These are phyloP conservation scores for Agrilus cyanescens DNA, from an alignment of 2,888 invertebrate genomes.

Conservation along the genomic window DNA sequence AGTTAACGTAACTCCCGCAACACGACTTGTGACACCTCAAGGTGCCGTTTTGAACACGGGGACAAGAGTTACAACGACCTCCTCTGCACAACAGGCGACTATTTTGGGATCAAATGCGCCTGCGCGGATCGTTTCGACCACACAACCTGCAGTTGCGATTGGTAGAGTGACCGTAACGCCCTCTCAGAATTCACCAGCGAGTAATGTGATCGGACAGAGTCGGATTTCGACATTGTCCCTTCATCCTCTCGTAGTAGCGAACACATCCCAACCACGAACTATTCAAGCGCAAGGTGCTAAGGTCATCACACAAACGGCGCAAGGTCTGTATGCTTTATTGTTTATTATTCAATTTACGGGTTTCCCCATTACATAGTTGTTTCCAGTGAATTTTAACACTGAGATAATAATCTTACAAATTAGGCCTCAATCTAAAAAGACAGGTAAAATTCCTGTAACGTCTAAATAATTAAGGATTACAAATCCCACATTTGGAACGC, in stretches of 20 bases:
- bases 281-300: constrained; percentile 29
- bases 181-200: constrained; percentile 20
- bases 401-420: no score
- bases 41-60: constrained; percentile 29
- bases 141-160: constrained; percentile 26
- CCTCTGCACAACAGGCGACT: constrained; percentile 22
- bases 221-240: constrained; percentile 29
- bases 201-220: constrained; percentile 24
- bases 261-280: constrained; percentile 23
- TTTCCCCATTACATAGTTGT: no score
- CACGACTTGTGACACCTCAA: constrained; percentile 27
- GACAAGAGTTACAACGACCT: constrained; percentile 26
- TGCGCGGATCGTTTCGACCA: constrained; percentile 24
- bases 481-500: no score
- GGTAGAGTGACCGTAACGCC: constrained; percentile 24
- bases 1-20: constrained; percentile 23
- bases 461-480: no score
- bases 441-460: no score
- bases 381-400: no score
- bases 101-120: constrained; percentile 21
- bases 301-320: constrained; percentile 33
- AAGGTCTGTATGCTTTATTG: constrained; percentile 24
- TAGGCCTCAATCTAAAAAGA: no score
- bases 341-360: constrained; percentile 4
- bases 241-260: constrained; percentile 29